phyloP scores from a whole-genome alignment of 2,797 vertebrate genomes.

The Siniperca obscura region DNA sequence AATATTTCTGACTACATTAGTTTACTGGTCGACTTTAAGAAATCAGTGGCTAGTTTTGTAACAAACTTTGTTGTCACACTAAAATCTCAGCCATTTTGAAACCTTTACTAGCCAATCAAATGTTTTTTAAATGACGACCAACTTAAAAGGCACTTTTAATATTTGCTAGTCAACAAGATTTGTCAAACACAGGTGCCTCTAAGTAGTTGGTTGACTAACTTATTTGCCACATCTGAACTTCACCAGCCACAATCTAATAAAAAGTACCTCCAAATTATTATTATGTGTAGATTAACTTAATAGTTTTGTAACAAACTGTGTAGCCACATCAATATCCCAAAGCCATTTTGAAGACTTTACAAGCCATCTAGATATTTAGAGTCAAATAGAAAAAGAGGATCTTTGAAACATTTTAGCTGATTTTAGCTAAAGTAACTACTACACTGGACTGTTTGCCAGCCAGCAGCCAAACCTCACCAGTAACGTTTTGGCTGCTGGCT shows the following conservation, averaged over 20 bases:
- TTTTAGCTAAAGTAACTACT: background rate
- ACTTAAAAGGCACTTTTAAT: background rate
- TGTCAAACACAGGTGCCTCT: background rate
- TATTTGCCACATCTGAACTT: background rate
- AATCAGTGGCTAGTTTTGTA: background rate
- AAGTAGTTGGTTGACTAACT: background rate
- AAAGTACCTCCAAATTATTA: background rate
- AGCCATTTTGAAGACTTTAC: background rate
- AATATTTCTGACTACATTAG: too few relatives aligned
- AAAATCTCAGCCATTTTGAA: background rate
- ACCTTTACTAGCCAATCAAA: constrained; percentile 9
- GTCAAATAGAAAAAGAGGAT: background rate
- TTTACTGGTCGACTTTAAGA: background rate
- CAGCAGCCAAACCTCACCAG: constrained; percentile 15
- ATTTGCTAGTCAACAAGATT: constrained; percentile 8
- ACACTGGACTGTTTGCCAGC: background rate
- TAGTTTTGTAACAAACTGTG: background rate
- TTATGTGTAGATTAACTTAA: too few relatives aligned
- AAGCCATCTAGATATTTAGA: background rate
- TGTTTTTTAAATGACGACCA: background rate
- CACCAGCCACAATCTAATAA: background rate
- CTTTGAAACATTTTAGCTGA: background rate
- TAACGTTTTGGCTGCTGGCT: constrained; percentile 18
- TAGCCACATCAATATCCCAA: background rate
- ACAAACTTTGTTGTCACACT: background rate